phyloP scores from a whole-genome alignment of 1,140 invertebrate species.

The Polypedilum pembai region DNA sequence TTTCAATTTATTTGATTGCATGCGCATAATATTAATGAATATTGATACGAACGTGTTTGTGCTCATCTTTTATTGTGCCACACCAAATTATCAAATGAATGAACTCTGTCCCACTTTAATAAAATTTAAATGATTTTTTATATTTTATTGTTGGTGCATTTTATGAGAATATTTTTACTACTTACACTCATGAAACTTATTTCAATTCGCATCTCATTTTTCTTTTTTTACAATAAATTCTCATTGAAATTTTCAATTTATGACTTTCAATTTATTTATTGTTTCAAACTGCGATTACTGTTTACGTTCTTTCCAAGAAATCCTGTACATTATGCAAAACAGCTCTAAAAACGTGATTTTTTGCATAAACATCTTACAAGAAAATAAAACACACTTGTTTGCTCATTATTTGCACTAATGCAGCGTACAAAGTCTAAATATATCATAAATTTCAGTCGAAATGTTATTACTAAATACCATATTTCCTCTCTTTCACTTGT shows the following conservation, averaged over 20 bases:
- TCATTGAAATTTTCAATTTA: not conserved
- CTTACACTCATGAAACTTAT: not conserved
- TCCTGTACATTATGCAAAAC: not conserved
- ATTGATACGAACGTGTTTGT: too few relatives aligned
- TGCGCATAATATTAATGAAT: too few relatives aligned
- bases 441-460: too few relatives aligned
- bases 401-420: not conserved
- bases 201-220: not conserved
- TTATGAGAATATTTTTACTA: not conserved
- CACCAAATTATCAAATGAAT: not conserved
- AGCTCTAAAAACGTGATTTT: conserved; percentile 8
- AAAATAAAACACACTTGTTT: not conserved
- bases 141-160: not conserved
- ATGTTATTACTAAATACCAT: too few relatives aligned
- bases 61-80: too few relatives aligned
- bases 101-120: not conserved
- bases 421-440: not conserved
- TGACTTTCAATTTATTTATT: not conserved
- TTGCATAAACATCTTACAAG: not conserved
- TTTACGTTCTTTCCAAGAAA: not conserved
- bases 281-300: not conserved
- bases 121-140: not conserved
- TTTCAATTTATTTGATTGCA: too few relatives aligned
- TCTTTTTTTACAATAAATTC: not conserved
- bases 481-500: not conserved